Evolutionary conservation across 1,140 invertebrate species (phyloP), one percentile per base, ranked within the genome.

Genomic region (Pseudomyrmex flavicornis): DNA sequence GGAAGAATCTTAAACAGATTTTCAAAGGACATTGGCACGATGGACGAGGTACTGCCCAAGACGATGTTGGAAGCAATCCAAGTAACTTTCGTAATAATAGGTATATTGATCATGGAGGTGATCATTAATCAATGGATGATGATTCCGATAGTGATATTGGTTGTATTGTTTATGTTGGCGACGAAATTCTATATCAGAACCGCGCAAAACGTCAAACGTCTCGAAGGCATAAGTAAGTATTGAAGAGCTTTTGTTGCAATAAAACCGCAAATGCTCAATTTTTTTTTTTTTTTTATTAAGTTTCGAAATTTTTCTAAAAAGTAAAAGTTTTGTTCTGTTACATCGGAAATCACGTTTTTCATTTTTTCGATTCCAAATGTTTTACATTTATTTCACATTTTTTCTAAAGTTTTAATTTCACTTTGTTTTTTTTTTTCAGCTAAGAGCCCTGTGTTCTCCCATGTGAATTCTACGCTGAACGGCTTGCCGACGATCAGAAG

Each of bases 401-500:
- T 3, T 26, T 26, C 26, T 26, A 26, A 35, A 50, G 1, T 50
- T 66, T 63, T 12, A 54, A 9, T 48, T 52, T 69, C 20, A 13
- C 22, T 54, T 15, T 52, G 13, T 26, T 20, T 93, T 62, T 7
- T 0, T 76, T 50, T 77, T 94, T 48, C 85, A 96, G 96, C 95
- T 15, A 95, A 96, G 72, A 97, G 96, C 93, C 98, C 98, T 0
- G 95, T 98, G 0, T 98, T 98, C 90, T 97, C 97, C 0, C 97
- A 98, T 84, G 95, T 98, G 48, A 97, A 96, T 44, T 95, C 97
- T 0, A 96, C 97, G 0, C 89, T 98, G 1, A 96, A 96, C 86
- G 98, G 98, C 2, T 94, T 98, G 4, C 95, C 96, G 69, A 98
- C 97, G 0, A 98, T 99, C 54, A 94, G 98, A 74, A 97, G 97